Conservation (phyloP, 2,113 vertebrate genomes). For the Chionomys nivalis region DNA sequence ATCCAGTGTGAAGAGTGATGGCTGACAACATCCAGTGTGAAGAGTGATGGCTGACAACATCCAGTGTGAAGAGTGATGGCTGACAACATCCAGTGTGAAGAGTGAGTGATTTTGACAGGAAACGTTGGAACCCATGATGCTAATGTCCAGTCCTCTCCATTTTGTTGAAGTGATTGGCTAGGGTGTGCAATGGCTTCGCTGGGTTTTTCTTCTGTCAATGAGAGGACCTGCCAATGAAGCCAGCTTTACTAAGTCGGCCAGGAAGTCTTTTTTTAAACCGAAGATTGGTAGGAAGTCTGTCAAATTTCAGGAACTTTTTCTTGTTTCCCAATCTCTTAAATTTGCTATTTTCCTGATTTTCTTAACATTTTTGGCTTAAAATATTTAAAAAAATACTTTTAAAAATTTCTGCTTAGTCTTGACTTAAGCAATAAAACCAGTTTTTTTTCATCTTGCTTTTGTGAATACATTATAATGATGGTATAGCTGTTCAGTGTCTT, state of each 20-base stretch:
- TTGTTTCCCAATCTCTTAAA: neutral
- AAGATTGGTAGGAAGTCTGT: neutral
- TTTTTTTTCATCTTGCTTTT: neutral
- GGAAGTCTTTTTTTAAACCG: neutral
- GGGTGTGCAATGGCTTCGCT: neutral
- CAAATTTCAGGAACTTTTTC: neutral
- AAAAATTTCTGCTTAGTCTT: neutral
- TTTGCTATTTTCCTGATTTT: neutral
- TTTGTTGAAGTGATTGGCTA: neutral
- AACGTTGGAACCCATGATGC: neutral
- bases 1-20: too few species aligned
- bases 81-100: neutral
- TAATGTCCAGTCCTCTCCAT: neutral
- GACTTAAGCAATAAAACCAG: neutral
- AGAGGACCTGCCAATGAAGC: neutral
- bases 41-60: too few species aligned
- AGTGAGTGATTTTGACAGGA: neutral
- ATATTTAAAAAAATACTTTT: neutral
- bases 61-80: too few species aligned
- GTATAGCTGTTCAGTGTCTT: neutral
- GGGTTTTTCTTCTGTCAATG: neutral
- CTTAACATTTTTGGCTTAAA: neutral
- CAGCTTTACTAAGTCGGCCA: neutral
- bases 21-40: too few species aligned
- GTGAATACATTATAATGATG: neutral